Conservation (phyloP, 1,140 invertebrate species). For the Mizuhopecten yessoensis region DNA sequence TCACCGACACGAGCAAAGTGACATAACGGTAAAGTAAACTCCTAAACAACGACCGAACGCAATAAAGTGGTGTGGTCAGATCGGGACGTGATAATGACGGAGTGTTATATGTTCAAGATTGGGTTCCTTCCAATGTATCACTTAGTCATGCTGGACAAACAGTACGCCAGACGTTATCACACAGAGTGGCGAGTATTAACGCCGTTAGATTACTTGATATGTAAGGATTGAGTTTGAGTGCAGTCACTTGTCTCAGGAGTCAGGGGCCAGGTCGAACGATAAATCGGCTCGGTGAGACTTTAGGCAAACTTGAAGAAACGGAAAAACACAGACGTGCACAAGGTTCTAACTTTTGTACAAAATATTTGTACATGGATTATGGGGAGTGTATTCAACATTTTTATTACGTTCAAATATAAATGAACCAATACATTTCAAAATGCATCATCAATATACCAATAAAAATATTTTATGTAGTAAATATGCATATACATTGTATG, state of each 20-base stretch:
- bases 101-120: not conserved
- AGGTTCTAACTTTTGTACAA: too few relatives aligned
- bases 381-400: not conserved
- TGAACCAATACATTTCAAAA: too few relatives aligned
- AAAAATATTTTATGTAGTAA: too few relatives aligned
- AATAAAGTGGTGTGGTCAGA: not conserved
- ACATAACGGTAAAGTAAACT: not conserved
- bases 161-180: not conserved
- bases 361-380: not conserved
- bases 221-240: not conserved
- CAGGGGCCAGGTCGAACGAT: not conserved
- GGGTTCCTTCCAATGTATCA: not conserved
- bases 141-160: not conserved
- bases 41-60: not conserved
- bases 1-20: not conserved
- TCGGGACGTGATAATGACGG: too few relatives aligned
- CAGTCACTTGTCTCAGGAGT: not conserved
- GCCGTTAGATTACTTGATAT: not conserved
- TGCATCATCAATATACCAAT: too few relatives aligned
- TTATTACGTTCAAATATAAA: not conserved
- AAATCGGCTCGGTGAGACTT: too few relatives aligned
- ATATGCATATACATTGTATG: too few relatives aligned
- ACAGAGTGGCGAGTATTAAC: not conserved
- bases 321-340: not conserved
- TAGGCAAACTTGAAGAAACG: not conserved